A percentile compares a stretch with the other conserved stretches of the same genome.
These are phyloP conservation scores for Meles meles DNA, from an alignment of 2,113 vertebrate species.

Conservation along the genomic window DNA sequence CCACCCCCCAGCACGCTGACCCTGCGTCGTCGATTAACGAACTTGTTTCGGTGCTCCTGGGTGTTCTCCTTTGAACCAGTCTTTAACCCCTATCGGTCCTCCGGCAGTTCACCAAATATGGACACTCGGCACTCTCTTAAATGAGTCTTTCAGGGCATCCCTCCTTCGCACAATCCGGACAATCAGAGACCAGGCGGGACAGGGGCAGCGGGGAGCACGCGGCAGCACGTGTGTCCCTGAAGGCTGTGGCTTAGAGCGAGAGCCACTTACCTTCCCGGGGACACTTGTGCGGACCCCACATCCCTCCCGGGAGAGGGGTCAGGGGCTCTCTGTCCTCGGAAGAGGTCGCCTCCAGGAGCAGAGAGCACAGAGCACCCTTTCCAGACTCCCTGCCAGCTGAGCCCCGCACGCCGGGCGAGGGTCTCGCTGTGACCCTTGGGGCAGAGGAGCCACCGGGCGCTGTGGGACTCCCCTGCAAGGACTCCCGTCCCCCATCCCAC, in stretches of 20 bases:
- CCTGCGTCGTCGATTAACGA: not conserved
- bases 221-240: not conserved
- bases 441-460: not conserved
- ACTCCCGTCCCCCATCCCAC: not conserved
- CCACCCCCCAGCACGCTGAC: too few relatives aligned
- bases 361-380: not conserved
- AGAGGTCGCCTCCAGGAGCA: not conserved
- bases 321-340: not conserved
- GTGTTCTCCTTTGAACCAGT: not conserved
- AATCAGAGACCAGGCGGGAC: not conserved
- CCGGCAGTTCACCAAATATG: not conserved
- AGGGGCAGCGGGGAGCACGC: too few relatives aligned
- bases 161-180: not conserved
- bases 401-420: accelerated
- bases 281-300: not conserved
- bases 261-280: not conserved
- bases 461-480: not conserved
- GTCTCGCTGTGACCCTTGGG: not conserved
- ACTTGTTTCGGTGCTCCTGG: not conserved
- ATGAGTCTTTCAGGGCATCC: not conserved
- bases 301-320: not conserved
- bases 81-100: too few relatives aligned
- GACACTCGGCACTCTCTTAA: not conserved
- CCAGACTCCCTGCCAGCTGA: not conserved
- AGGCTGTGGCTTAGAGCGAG: not conserved